Base-by-base conservation (phyloP, 1,140 invertebrate species). In the Atta texana region DNA sequence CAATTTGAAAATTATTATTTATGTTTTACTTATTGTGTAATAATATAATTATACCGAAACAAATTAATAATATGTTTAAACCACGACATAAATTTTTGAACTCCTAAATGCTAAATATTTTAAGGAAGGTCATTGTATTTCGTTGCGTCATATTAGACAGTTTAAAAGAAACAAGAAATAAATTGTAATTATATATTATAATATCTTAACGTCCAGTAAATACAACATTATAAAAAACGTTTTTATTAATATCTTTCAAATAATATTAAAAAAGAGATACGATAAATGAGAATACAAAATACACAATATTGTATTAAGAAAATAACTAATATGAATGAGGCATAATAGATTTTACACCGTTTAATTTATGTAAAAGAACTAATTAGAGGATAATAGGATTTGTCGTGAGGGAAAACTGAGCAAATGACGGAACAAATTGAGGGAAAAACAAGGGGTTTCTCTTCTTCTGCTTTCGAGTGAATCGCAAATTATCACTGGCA, bases 151-250 rank as follows among this genome's bases (percentile, higher is more conserved):
- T 1, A 34, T 68, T 18, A 57, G 5, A 6, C 34, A 57, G 18
- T 44, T 44, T 14, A 57, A 81, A 81, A 59, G 59, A 69, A 81
- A 81, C 31, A 21, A 59, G 51, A 44, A 39, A 39, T 49, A 3
- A 49, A 39, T 77, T 12, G 5, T 34, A 55, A 21, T 63, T n/a
- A 39, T 63, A 1, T 34, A 5, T 63, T 12, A 28, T 14, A 44
- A 49, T 31, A 77, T 28, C 61, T 53, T 34, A n/a, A 31, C 14
- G 7, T 31, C 18, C 24, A 78, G 5, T 21, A 8, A 5, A 44
- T 44, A 44, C 3, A 7, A 0, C n/a, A 12, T 21, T 53, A 44
- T 24, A 18, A 10, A 44, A 64, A 49, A 49, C 0, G 51, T 7
- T 61, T 8, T 16, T n/a, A 34, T 21, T 68, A 55, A 80, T 34